Evolutionary conservation across 2,888 invertebrate species (phyloP).

Genomic region (Norana najaformis): DNA sequence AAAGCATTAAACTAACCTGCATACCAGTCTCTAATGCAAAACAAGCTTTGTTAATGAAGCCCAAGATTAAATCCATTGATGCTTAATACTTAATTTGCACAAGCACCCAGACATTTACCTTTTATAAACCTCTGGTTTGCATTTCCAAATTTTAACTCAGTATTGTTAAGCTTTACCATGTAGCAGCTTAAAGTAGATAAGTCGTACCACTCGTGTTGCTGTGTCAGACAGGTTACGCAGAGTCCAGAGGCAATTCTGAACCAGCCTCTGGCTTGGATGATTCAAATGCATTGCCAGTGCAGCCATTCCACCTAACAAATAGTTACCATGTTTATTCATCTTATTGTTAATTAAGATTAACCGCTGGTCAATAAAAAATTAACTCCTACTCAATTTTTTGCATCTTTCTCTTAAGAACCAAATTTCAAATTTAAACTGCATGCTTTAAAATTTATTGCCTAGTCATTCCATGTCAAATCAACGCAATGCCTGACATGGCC

Average conservation of each 20-base stretch:
- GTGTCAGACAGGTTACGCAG: slow-evolving; percentile 96
- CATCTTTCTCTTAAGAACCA: neutral
- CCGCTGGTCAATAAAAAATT: neutral
- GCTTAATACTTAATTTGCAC: no score
- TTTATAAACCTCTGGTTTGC: no score
- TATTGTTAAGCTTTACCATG: neutral
- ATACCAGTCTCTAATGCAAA: no score
- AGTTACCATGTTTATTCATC: neutral
- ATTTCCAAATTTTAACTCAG: no score
- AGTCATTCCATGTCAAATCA: no score
- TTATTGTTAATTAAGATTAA: neutral
- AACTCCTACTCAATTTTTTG: neutral
- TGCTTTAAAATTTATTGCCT: neutral
- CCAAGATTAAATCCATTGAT: no score
- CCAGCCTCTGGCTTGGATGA: slow-evolving; percentile 87
- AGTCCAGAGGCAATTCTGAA: slow-evolving; percentile 97
- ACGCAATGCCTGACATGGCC: no score
- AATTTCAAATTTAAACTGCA: neutral
- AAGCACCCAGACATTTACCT: no score
- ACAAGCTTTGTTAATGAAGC: no score
- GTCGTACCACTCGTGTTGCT: slow-evolving; percentile 78
- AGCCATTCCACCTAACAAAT: slow-evolving; percentile 80
- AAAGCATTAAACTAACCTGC: neutral
- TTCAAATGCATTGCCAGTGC: slow-evolving; percentile 93
- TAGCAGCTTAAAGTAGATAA: neutral